Evolutionary conservation across 2,797 vertebrate genomes (phyloP), one percentile per base, ranked within the genome.

Genomic region (Myripristis jacobus): DNA sequence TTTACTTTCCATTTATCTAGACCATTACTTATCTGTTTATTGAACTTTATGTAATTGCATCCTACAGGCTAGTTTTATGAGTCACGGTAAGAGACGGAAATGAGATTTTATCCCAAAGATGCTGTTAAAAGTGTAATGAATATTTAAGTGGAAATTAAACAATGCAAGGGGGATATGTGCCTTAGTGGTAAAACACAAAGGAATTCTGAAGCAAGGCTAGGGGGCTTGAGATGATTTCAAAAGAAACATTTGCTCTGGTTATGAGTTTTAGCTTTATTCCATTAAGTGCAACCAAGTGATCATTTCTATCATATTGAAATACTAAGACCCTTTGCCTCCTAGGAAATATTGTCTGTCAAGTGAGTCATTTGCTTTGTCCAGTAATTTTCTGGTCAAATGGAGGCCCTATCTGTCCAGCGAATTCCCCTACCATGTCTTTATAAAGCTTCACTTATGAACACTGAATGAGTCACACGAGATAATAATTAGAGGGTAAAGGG

Each of bases 101-200:
- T 86, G 46, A 67, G 46, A 51, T 44, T 75, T 58, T 27, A 73
- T 74, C 50, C 70, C 54, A 25, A 18, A 60, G 66, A 73, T 56
- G 60, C 75, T 56, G 29, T 58, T 66, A 77, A 67, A 75, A 57
- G 57, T 60, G 43, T 61, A 62, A 80, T 79, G 47, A 87, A 81
- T 81, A 81, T 80, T 86, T 70, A 66, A 80, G 34, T 61, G 53
- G 31, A 75, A 80, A 77, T 78, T 55, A 70, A 87, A 81, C 73
- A 69, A 66, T 6, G 36, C 56, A 31, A 13, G 55, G 15, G 46
- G 65, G n/a, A 57, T 29, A 43, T 19, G 6, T 41, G 18, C 31
- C 61, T 31, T 61, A 18, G 59, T 12, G 43, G 19, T 31, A n/a
- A 68, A 21, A 22, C 16, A 9, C 1, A 0, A 25, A 29, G 55